Percentiles rank a stretch among this genome's conserved stretches.
Evolutionary conservation across 2,113 vertebrate genomes (phyloP).

Genomic region (Arenaria interpres): DNA sequence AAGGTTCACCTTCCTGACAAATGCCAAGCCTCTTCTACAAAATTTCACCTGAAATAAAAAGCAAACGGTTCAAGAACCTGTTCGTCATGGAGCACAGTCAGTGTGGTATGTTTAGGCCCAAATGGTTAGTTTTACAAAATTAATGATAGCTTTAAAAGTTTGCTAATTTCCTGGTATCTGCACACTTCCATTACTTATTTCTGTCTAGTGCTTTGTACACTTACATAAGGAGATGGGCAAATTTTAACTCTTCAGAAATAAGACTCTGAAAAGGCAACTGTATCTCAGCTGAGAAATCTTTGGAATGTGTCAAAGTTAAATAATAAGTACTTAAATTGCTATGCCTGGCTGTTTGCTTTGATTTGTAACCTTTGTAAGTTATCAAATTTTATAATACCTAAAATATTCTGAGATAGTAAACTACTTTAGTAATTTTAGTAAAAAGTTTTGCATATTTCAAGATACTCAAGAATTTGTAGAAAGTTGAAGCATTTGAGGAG

Average conservation of each 20-base stretch:
- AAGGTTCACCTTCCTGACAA: background rate
- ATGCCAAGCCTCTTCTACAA: rapidly evolving
- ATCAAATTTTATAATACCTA: background rate
- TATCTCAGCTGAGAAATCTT: background rate
- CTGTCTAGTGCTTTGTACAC: background rate
- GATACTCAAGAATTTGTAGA: background rate
- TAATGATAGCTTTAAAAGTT: background rate
- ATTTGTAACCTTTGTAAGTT: background rate
- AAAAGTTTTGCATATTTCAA: background rate
- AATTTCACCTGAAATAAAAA: background rate
- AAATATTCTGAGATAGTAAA: background rate
- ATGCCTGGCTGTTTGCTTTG: background rate
- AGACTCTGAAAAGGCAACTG: background rate
- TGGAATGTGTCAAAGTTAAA: background rate
- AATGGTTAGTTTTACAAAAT: background rate
- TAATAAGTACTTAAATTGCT: background rate
- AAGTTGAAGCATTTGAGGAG: background rate
- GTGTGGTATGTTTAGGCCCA: background rate
- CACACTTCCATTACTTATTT: background rate
- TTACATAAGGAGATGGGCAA: background rate
- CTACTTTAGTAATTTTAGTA: background rate
- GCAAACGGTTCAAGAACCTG: rapidly evolving
- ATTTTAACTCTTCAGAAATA: background rate
- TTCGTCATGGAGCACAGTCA: background rate
- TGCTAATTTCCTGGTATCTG: background rate